Evolutionary conservation across 1,140 invertebrate genomes (phyloP).

Genomic region (Ceratosolen solmsi): DNA sequence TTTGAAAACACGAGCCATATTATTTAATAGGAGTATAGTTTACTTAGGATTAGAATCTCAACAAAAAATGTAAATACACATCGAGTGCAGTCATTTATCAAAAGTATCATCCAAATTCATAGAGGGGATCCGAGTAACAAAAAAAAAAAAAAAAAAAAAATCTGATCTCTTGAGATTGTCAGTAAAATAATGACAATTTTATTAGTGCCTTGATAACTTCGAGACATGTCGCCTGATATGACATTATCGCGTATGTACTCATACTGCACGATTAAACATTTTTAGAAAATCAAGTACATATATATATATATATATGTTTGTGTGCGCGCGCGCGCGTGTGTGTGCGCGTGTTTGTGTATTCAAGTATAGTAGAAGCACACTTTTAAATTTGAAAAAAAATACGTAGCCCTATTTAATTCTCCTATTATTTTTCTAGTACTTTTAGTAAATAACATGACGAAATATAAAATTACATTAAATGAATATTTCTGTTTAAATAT

Average conservation of each 20-base stretch:
- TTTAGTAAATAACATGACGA: too few species aligned
- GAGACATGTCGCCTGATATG: conserved; percentile 16
- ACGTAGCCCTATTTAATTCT: not conserved
- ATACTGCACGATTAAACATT: conserved; percentile 14
- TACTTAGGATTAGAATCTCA: not conserved
- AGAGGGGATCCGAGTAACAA: not conserved
- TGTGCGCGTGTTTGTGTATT: not conserved
- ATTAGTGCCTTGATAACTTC: conserved; percentile 31
- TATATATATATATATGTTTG: too few species aligned
- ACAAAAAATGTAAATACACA: not conserved
- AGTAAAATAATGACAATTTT: conserved; percentile 26
- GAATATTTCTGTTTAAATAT: too few species aligned
- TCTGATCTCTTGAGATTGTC: conserved; percentile 26
- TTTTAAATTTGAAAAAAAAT: not conserved
- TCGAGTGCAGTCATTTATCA: conserved; percentile 1
- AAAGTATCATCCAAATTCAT: not conserved
- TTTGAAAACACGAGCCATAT: not conserved
- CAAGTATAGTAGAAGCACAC: not conserved
- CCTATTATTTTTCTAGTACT: too few species aligned
- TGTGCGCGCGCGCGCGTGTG: too few species aligned
- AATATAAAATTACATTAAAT: too few species aligned
- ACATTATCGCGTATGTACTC: conserved; percentile 11
- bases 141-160: not conserved
- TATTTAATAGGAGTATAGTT: not conserved
- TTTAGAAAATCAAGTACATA: conserved; percentile 5